These are phyloP conservation scores for Cryptoprocta ferox DNA, from an alignment of 2,797 vertebrate genomes.

Conservation along the genomic window DNA sequence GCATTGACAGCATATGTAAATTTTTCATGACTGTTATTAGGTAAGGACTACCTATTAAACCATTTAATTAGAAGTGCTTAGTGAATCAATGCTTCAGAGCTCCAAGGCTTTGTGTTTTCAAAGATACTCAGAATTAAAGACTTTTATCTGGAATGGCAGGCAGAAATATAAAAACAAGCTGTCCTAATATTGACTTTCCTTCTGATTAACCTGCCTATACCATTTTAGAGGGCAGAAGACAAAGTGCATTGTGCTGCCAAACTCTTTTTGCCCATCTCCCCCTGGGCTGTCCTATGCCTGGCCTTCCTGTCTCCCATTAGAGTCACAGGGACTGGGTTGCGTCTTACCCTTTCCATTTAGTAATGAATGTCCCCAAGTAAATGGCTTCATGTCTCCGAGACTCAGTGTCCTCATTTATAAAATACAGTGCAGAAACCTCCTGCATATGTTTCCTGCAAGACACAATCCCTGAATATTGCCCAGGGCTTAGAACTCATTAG, in stretches of 20 bases:
- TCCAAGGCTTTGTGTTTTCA: conserved; percentile 46
- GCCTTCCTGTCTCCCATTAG: neutral
- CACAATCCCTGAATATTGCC: neutral
- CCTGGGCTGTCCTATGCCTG: neutral
- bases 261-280: neutral
- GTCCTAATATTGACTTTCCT: conserved; percentile 56
- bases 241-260: neutral
- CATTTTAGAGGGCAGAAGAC: conserved; percentile 29
- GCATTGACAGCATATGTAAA: neutral
- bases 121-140: conserved; percentile 48
- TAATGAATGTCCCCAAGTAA: neutral
- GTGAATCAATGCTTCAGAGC: conserved; percentile 45
- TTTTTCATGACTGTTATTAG: conserved; percentile 47
- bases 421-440: neutral
- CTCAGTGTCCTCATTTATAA: neutral
- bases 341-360: neutral
- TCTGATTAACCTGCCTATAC: conserved; percentile 8
- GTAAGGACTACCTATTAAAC: conserved; percentile 52
- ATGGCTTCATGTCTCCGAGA: neutral
- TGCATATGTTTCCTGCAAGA: neutral
- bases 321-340: neutral
- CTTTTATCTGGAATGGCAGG: conserved; percentile 65
- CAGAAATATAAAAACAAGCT: conserved; percentile 55
- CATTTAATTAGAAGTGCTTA: conserved; percentile 62
- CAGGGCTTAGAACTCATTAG: neutral